Percentiles rank a stretch among this genome's conserved stretches.
Evolutionary conservation across 2,888 invertebrate species (phyloP).

Genomic region (Drosophila tanythrix): DNA sequence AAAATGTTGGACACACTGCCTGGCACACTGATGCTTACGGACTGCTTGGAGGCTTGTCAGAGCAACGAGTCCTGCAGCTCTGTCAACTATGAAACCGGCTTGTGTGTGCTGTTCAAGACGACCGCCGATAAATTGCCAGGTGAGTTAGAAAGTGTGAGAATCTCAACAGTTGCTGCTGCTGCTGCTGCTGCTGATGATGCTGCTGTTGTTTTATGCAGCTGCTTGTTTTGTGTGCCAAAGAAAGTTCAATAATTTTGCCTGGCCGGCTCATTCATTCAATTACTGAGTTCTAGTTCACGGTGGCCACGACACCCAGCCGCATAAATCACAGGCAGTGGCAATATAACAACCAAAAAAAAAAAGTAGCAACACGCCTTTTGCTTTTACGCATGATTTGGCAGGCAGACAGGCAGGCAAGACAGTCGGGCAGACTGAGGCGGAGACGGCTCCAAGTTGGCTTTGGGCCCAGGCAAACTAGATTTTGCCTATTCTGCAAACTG

Average conservation of each 20-base stretch:
- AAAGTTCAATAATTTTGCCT: conserved; percentile 77
- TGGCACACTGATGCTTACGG: conserved; percentile 96
- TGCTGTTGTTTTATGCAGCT: conserved; percentile 16
- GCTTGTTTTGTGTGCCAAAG: conserved; percentile 73
- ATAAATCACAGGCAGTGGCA: conserved; percentile 5
- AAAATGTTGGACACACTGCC: conserved; percentile 95
- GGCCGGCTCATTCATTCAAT: conserved; percentile 71
- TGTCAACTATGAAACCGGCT: conserved; percentile 97
- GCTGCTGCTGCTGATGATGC: conserved; percentile 12
- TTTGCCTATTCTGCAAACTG: conserved; percentile 78
- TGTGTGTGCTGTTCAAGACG: conserved; percentile 96
- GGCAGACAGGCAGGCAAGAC: conserved; percentile 13
- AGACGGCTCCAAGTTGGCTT: conserved; percentile 49
- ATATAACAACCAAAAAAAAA: background rate
- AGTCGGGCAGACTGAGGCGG: conserved; percentile 4
- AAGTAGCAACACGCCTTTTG: conserved; percentile 61
- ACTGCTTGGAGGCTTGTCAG: conserved; percentile 97
- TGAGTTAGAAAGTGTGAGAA: conserved; percentile 85
- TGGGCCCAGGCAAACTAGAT: conserved; percentile 75
- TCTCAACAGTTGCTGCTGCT: conserved; percentile 38
- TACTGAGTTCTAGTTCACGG: conserved; percentile 78
- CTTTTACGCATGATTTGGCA: conserved; percentile 75
- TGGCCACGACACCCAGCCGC: conserved; percentile 39
- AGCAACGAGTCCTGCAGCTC: conserved; percentile 95
- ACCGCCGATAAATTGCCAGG: conserved; percentile 96